Evolutionary conservation across 2,113 vertebrate species (phyloP), one percentile per base, ranked within the genome.

Genomic region (Emberiza fucata): DNA sequence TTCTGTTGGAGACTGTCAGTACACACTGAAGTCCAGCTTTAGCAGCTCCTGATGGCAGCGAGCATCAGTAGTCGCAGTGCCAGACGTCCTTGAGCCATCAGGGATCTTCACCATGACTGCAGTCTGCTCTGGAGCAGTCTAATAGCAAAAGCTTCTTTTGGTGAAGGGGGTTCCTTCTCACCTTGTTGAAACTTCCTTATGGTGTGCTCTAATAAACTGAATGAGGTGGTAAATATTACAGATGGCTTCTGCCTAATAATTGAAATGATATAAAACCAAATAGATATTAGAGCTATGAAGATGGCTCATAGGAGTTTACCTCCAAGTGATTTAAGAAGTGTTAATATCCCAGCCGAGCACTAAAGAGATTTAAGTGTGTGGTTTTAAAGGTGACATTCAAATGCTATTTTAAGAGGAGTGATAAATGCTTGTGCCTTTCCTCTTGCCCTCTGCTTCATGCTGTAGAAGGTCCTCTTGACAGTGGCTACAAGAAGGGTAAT

Each of bases 361-460:
- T 91, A 59, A 96, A 94, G 94, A 95, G 94, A 95, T 96, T 91
- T 95, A 95, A 94, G 88, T 91, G 95, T 56, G 64, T 95, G 77
- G 60, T 96, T 97, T 96, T 96, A 96, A 93, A 97, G 96, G 92
- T 97, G 96, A 96, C 96, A 97, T 95, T 97, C 94, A 97, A 96
- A 96, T 96, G 95, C 96, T 97, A 96, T 97, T 97, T 97, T 97
- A 97, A 92, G 96, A 96, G 95, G 77, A 95, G 96, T 97, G 96
- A 97, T 97, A 97, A 96, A 96, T 97, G 95, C 92, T 81, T 91
- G 86, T 91, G 88, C 86, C 90, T 96, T 97, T 88, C 64, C 82
- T 91, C 65, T 88, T 92, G 86, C 80, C 92, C 96, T 97, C 95
- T 94, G 83, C 72, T 93, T 94, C 81, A 50, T 71, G 37, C 64